phyloP scores from a whole-genome alignment of 2,113 vertebrate species.

The Melanotaenia duboulayi region DNA sequence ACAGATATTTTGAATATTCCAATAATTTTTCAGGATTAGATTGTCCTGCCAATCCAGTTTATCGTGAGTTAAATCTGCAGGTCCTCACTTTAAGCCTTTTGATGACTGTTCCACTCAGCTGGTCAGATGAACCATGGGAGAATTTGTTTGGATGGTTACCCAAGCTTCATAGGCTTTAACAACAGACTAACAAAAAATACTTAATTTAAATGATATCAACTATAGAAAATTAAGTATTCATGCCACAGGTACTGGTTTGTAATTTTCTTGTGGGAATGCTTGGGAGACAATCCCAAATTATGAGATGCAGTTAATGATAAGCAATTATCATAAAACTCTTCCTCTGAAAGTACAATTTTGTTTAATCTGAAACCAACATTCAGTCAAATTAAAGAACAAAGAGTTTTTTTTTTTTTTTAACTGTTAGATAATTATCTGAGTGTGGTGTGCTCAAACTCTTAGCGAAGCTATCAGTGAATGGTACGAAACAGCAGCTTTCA shows the following conservation, averaged over 20 bases:
- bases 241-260: background rate
- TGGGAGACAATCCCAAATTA: background rate
- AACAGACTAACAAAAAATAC: no score
- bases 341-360: no score
- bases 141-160: background rate
- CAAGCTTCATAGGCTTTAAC: no score
- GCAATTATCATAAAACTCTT: background rate
- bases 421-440: no score
- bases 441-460: no score
- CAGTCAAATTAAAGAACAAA: no score
- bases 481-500: no score
- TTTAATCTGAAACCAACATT: no score
- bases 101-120: background rate
- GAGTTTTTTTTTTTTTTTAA: no score
- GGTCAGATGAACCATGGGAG: background rate
- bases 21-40: background rate
- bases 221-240: no score
- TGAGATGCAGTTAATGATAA: background rate
- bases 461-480: no score
- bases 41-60: conserved; percentile 9
- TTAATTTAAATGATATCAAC: no score
- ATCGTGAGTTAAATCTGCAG: background rate
- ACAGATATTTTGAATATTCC: conserved; percentile 4
- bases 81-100: background rate
- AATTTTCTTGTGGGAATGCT: background rate